phyloP scores from a whole-genome alignment of 2,888 invertebrate species.

The Parnassius apollo region DNA sequence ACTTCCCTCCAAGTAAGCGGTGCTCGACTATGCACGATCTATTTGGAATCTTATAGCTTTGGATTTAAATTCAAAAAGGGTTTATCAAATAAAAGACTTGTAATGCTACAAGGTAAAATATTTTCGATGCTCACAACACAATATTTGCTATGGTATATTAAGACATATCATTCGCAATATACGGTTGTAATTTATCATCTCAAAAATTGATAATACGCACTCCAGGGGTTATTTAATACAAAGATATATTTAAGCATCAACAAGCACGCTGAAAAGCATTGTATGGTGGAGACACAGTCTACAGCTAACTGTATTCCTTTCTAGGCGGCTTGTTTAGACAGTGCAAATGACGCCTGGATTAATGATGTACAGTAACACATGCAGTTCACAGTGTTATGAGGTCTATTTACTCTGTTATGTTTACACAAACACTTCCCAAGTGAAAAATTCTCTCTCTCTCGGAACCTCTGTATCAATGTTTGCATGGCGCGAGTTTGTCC shows the following conservation, averaged over 20 bases:
- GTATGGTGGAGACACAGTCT: constrained; percentile 42
- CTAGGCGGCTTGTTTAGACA: constrained; percentile 61
- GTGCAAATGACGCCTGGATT: constrained; percentile 63
- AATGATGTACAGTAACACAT: constrained; percentile 43
- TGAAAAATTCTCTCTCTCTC: constrained; percentile 21
- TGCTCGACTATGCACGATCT: constrained; percentile 24
- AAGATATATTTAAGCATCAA: constrained; percentile 61
- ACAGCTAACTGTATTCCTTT: constrained; percentile 54
- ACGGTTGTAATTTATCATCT: constrained; percentile 10
- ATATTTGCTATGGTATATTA: constrained; percentile 12
- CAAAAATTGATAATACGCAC: constrained; percentile 35
- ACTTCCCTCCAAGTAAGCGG: constrained; percentile 46
- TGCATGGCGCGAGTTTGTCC: constrained; percentile 21
- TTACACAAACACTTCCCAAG: constrained; percentile 44
- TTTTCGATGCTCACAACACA: background rate
- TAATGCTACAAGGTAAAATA: constrained; percentile 2
- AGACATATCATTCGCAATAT: constrained; percentile 9
- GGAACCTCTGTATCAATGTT: constrained; percentile 27
- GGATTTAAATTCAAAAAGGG: constrained; percentile 22
- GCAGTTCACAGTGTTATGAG: constrained; percentile 36
- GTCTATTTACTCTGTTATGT: constrained; percentile 41
- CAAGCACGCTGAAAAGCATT: constrained; percentile 65
- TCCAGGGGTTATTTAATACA: constrained; percentile 56
- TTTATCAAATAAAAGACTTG: constrained; percentile 10
- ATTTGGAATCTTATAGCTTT: constrained; percentile 40